phyloP scores from a whole-genome alignment of 2,797 vertebrate genomes.

The Centropyge bicolor region DNA sequence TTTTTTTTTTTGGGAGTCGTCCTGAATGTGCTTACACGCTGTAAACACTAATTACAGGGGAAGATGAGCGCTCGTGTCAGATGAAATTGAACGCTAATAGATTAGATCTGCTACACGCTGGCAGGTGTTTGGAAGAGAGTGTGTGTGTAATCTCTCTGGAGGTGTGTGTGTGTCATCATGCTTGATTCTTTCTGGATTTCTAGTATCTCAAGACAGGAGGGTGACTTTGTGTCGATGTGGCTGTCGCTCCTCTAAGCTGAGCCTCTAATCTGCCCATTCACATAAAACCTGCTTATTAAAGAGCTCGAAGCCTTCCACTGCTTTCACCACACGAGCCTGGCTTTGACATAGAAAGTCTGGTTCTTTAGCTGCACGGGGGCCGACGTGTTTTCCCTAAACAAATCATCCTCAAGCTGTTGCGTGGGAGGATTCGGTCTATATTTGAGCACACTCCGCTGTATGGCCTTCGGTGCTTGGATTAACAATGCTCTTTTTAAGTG shows the following conservation, averaged over 20 bases:
- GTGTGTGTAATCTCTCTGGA: neutral
- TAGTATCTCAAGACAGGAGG: neutral
- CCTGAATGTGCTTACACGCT: slow-evolving; percentile 49
- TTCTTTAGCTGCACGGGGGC: slow-evolving; percentile 14
- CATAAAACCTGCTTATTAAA: slow-evolving; percentile 69
- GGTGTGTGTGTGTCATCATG: neutral
- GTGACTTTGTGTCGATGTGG: slow-evolving; percentile 25
- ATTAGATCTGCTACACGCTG: slow-evolving; percentile 42
- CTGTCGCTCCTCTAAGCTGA: slow-evolving; percentile 62
- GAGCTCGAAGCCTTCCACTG: slow-evolving; percentile 19
- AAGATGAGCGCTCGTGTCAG: slow-evolving; percentile 55
- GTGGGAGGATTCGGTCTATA: slow-evolving; percentile 36
- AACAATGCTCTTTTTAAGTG: slow-evolving; percentile 9
- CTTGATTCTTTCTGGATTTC: neutral
- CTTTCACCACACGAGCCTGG: slow-evolving; percentile 11
- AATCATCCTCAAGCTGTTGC: slow-evolving; percentile 29
- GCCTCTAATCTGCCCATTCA: slow-evolving; percentile 66
- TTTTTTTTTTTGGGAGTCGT: slow-evolving; percentile 31
- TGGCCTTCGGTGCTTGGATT: slow-evolving; percentile 2
- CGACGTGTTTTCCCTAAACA: slow-evolving; percentile 40
- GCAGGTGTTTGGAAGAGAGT: slow-evolving; percentile 30
- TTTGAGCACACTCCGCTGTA: slow-evolving; percentile 24
- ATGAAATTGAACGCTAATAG: slow-evolving; percentile 59
- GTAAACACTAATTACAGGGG: slow-evolving; percentile 71
- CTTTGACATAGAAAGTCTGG: slow-evolving; percentile 23